Evolutionary conservation across 1,140 invertebrate genomes (phyloP), one percentile per base, ranked within the genome.

Genomic region (Pteromalus puparum): DNA sequence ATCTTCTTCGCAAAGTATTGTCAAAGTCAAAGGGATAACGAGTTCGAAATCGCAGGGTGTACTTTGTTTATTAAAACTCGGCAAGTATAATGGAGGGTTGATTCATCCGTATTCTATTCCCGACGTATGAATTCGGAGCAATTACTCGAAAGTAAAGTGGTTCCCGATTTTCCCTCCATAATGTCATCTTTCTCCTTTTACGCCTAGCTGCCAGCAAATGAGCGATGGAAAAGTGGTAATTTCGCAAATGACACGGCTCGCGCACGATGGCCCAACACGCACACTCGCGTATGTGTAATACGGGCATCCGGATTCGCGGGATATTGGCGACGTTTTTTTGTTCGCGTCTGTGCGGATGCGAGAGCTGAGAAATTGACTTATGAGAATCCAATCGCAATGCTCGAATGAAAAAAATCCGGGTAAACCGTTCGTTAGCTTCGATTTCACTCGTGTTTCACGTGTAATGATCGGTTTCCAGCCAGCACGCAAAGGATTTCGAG

Each of bases 301-400:
- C 15, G 5, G 18, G 21, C 53, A 61, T 61, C 53, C 6, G 15
- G 48, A 30, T 13, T 26, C 28, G 15, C 6, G 42, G n/a, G n/a
- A 2, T 34, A 48, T 7, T 12, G 42, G 3, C 38, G 7, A 24
- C 28, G 53, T 67, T 30, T 82, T 61, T 75, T 61, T 72, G 18
- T 21, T 81, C 13, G 12, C 3, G 9, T 34, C 13, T 12, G 15
- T 73, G 12, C 6, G 6, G 10, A 18, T 9, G 4, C 6, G 4
- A 1, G 28, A 26, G 28, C 46, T 1, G 26, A 24, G 46, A 74
- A 82, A 74, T 48, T 61, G 28, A 82, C 46, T 82, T 28, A 74
- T 74, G 28, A 74, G 42, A 82, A 82, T 82, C 48, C 80, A 74
- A 82, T 74, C 26, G 12, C 46, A 7, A n/a, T 1, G 46, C 1